Percentiles rank a stretch among this genome's conserved stretches.
Evolutionary conservation across 2,888 invertebrate genomes (phyloP).

Genomic region (Calameuta idolon): DNA sequence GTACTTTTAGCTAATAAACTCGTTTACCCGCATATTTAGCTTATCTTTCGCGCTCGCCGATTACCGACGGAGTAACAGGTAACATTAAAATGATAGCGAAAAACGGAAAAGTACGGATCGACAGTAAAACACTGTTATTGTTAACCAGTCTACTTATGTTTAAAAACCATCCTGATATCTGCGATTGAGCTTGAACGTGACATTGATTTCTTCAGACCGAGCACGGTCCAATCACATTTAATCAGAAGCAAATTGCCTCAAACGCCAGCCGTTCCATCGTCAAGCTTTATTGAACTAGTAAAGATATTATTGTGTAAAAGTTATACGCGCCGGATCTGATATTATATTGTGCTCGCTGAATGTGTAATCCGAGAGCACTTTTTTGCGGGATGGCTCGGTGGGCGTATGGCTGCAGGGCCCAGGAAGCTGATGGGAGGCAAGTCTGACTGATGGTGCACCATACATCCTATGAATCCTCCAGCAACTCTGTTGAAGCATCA

Average conservation of each 20-base stretch:
- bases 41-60: not conserved
- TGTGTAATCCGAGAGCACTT: conserved; percentile 35
- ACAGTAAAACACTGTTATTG: not conserved
- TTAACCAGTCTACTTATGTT: not conserved
- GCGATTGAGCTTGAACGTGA: not conserved
- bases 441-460: conserved; percentile 22
- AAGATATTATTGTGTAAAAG: conserved; percentile 3
- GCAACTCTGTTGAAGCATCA: conserved; percentile 7
- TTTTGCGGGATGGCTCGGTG: conserved; percentile 26
- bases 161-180: not conserved
- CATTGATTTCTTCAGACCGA: not conserved
- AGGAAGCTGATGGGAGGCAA: conserved; percentile 27
- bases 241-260: not conserved
- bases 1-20: not conserved
- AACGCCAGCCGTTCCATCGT: not conserved
- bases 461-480: conserved; percentile 14
- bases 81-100: not conserved
- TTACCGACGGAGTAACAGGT: not conserved
- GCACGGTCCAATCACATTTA: not conserved
- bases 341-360: conserved; percentile 38
- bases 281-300: conserved; percentile 2
- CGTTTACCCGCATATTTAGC: not conserved
- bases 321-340: conserved; percentile 8
- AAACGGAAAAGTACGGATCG: not conserved
- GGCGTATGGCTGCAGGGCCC: conserved; percentile 33